These are phyloP conservation scores for Lacerta agilis DNA, from an alignment of 2,797 vertebrate genomes.

Conservation along the genomic window DNA sequence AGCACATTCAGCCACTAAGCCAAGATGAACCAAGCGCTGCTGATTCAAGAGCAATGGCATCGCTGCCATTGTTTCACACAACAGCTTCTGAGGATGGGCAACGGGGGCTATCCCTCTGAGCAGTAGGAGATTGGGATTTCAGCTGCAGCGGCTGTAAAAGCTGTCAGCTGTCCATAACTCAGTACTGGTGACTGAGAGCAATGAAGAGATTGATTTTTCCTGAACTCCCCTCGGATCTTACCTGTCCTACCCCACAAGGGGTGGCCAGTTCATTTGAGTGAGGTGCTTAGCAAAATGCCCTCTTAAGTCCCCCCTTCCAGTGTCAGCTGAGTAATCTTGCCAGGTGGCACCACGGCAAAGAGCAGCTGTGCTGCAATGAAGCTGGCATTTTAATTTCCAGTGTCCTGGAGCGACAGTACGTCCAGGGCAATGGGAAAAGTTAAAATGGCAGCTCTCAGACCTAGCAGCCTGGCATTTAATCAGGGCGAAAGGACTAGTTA, in stretches of 20 bases:
- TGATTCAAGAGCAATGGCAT: neutral
- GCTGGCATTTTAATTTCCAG: neutral
- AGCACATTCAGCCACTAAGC: neutral
- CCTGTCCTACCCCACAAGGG: no score
- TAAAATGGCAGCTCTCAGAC: neutral
- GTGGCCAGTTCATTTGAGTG: neutral
- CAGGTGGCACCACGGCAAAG: neutral
- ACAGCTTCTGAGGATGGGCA: neutral
- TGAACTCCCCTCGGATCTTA: neutral
- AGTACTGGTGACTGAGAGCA: no score
- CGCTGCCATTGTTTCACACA: neutral
- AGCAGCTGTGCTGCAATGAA: neutral
- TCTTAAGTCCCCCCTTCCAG: neutral
- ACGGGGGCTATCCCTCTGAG: neutral
- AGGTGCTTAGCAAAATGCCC: neutral
- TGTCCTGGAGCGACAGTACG: neutral
- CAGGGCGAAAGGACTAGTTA: neutral
- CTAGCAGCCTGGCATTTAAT: neutral
- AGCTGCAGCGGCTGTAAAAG: no score
- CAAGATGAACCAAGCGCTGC: neutral
- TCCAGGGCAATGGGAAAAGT: neutral
- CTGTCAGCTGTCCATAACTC: neutral
- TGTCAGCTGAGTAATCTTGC: neutral
- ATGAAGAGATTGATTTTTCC: no score
- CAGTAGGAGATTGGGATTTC: neutral